These are phyloP conservation scores for Sesamia nonagrioides DNA, from an alignment of 1,140 invertebrate genomes.

Conservation along the genomic window DNA sequence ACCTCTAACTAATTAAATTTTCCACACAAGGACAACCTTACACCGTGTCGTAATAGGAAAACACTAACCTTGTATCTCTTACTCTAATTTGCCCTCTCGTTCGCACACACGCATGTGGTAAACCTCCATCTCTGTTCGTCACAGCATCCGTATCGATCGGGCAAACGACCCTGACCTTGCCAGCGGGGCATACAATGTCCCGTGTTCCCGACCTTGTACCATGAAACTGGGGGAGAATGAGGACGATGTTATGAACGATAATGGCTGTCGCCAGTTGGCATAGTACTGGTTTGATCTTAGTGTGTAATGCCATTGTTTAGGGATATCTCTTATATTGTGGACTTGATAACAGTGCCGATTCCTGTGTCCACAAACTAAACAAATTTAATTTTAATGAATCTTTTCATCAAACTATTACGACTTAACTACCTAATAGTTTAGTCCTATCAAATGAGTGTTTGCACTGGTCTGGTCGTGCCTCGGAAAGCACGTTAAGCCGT, in stretches of 20 bases:
- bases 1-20: not conserved
- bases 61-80: constrained; percentile 22
- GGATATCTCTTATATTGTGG: not conserved
- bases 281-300: not conserved
- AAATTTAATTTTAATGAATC: no score
- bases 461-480: no score
- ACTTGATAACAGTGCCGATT: not conserved
- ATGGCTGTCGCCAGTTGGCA: not conserved
- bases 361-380: no score
- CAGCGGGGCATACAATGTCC: constrained; percentile 61
- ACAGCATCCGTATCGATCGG: constrained; percentile 81
- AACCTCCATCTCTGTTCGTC: constrained; percentile 54
- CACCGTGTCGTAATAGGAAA: constrained; percentile 31
- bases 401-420: no score
- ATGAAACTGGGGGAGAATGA: constrained; percentile 33
- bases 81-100: not conserved
- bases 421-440: no score
- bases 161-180: constrained; percentile 71
- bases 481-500: no score
- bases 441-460: no score
- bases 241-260: not conserved
- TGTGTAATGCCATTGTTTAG: not conserved
- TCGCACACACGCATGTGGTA: not conserved
- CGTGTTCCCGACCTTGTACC: constrained; percentile 65
- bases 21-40: constrained; percentile 18